Evolutionary conservation across 2,888 invertebrate species (phyloP).

Genomic region (Leptopilina myrica): DNA sequence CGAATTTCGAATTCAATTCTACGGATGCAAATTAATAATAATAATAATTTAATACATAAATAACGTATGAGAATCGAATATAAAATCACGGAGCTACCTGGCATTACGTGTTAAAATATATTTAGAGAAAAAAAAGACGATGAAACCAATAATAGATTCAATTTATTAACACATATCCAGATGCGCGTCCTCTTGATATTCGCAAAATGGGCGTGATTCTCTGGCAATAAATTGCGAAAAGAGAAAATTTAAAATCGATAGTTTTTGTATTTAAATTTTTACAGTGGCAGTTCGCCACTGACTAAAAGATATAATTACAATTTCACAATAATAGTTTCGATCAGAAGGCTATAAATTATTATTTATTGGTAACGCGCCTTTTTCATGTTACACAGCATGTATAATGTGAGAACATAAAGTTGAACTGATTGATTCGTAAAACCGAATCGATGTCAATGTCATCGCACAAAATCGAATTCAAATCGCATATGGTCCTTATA

Average conservation of each 20-base stretch:
- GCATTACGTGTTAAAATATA: slow-evolving; percentile 5
- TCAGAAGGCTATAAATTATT: slow-evolving; percentile 55
- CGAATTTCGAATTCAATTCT: slow-evolving; percentile 24
- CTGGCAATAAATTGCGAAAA: slow-evolving; percentile 19
- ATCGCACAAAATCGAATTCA: background rate
- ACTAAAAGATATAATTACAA: slow-evolving; percentile 26
- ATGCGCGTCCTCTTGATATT: background rate
- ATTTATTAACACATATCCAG: slow-evolving; percentile 37
- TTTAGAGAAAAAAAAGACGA: too few relatives aligned
- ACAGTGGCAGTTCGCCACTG: slow-evolving; percentile 12
- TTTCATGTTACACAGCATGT: slow-evolving; percentile 7
- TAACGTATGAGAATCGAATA: background rate
- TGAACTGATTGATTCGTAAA: slow-evolving; percentile 31
- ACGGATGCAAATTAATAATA: slow-evolving; percentile 17
- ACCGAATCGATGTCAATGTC: slow-evolving; percentile 10
- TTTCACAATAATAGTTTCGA: slow-evolving; percentile 11
- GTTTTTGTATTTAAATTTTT: slow-evolving; percentile 7
- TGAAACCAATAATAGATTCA: slow-evolving; percentile 3
- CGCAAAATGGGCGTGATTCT: slow-evolving; percentile 27
- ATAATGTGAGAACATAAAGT: slow-evolving; percentile 38
- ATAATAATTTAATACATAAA: too few relatives aligned
- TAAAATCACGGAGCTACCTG: background rate
- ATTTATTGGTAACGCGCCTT: slow-evolving; percentile 62
- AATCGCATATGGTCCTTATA: slow-evolving; percentile 12
- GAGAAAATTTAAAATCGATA: slow-evolving; percentile 23